Conservation (phyloP, 2,797 vertebrate genomes). For the Crax fasciolata region DNA sequence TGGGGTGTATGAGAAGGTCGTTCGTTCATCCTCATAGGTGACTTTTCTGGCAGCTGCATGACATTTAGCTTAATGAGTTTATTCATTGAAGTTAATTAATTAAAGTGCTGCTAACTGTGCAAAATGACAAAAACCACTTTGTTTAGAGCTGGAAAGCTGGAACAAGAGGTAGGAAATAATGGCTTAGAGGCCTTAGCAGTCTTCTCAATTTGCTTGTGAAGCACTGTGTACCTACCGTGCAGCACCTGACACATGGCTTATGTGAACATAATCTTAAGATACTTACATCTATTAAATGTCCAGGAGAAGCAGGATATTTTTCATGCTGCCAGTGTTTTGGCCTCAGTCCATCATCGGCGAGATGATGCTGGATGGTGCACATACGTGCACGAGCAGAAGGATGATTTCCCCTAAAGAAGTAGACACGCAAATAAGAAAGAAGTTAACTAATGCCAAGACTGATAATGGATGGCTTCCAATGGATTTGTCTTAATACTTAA, state of each 20-base stretch:
- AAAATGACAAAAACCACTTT: neutral
- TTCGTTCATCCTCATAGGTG: neutral
- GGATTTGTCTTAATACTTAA: neutral
- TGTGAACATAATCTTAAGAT: neutral
- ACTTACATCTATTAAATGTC: neutral
- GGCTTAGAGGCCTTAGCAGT: neutral
- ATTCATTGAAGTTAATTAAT: neutral
- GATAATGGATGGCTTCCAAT: neutral
- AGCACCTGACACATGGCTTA: neutral
- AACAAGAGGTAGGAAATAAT: neutral
- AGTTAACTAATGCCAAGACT: neutral
- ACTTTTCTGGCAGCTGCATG: neutral
- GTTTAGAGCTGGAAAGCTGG: neutral
- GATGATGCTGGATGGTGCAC: neutral
- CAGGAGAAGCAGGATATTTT: neutral
- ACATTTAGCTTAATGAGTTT: neutral
- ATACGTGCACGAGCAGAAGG: neutral
- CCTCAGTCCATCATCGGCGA: neutral
- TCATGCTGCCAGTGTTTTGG: neutral
- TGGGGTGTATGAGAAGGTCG: neutral
- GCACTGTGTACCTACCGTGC: neutral
- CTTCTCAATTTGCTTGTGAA: neutral
- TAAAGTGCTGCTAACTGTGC: neutral
- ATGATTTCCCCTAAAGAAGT: neutral
- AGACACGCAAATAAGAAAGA: neutral